Evolutionary conservation across 2,113 vertebrate species (phyloP).

Genomic region (Ictalurus punctatus): DNA sequence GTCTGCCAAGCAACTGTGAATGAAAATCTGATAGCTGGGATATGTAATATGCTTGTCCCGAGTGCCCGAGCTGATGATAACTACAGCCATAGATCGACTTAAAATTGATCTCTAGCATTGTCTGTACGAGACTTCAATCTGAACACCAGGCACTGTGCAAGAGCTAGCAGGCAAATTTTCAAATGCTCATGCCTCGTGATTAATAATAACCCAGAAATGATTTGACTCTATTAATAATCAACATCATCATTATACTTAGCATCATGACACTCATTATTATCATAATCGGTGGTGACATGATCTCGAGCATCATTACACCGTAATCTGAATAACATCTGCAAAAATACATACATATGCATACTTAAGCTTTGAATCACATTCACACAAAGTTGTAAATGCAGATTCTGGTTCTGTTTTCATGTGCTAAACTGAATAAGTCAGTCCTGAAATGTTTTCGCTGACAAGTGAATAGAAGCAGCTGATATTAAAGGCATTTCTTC

Average conservation of each 20-base stretch:
- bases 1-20: neutral
- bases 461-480: conserved; percentile 9
- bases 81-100: neutral
- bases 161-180: conserved; percentile 20
- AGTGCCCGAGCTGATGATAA: neutral
- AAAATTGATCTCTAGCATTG: neutral
- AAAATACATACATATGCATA: conserved; percentile 44
- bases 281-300: conserved; percentile 41
- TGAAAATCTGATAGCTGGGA: conserved; percentile 2
- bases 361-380: neutral
- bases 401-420: neutral
- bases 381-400: conserved; percentile 5
- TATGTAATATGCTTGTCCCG: neutral
- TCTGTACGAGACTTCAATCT: conserved; percentile 40
- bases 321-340: conserved; percentile 39
- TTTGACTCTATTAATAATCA: conserved; percentile 43
- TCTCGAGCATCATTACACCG: conserved; percentile 37
- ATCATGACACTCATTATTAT: conserved; percentile 49
- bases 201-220: conserved; percentile 41
- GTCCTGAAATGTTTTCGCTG: conserved; percentile 24
- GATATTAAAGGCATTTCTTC: conserved; percentile 35
- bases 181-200: conserved; percentile 37
- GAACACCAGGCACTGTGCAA: neutral
- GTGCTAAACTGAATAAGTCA: conserved; percentile 17
- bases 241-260: conserved; percentile 31